Percentiles rank a stretch among this genome's conserved stretches.
Evolutionary conservation across 2,113 vertebrate genomes (phyloP).

Genomic region (Notiomystis cincta): DNA sequence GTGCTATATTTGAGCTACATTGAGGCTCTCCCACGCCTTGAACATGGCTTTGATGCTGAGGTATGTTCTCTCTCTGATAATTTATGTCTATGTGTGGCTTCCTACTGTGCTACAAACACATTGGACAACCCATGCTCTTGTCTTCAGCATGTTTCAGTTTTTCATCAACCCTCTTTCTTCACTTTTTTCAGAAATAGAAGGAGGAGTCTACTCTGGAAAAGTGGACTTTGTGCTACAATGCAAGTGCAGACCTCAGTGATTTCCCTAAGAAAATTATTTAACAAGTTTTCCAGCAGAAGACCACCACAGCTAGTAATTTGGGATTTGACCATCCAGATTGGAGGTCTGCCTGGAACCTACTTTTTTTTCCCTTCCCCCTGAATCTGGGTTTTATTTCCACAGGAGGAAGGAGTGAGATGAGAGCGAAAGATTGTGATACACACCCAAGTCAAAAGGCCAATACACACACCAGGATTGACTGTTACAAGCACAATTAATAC

Average conservation of each 20-base stretch:
- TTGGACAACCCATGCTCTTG: background rate
- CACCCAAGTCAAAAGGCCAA: background rate
- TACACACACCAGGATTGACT: background rate
- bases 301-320: background rate
- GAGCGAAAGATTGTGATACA: background rate
- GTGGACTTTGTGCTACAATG: background rate
- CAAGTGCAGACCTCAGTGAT: background rate
- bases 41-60: background rate
- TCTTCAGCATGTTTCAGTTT: background rate
- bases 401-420: background rate
- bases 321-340: background rate
- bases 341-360: background rate
- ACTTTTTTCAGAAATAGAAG: background rate
- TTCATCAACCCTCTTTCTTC: background rate
- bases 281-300: background rate
- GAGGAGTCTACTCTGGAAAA: background rate
- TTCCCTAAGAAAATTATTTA: background rate
- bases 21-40: background rate
- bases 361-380: background rate
- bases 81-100: background rate
- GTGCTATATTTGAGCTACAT: conserved; percentile 26
- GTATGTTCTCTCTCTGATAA: background rate
- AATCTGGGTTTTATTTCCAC: background rate
- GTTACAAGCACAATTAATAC: background rate
- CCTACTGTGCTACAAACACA: background rate